These are phyloP conservation scores for Scrobipalpa costella DNA, from an alignment of 2,888 invertebrate species.

Conservation along the genomic window DNA sequence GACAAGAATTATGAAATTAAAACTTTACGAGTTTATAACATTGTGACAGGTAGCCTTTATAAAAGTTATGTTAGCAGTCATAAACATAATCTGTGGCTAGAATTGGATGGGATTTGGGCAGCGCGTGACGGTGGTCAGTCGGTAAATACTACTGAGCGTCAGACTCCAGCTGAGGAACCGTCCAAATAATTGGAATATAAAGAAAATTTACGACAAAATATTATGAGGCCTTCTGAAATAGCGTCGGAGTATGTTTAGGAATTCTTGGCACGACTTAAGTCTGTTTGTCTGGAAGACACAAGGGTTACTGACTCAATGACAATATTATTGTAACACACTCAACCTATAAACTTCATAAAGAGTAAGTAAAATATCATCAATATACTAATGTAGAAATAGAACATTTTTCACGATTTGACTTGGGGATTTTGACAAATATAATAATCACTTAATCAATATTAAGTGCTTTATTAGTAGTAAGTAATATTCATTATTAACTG, in stretches of 20 bases:
- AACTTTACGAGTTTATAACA: slow-evolving; percentile 32
- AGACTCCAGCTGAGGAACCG: slow-evolving; percentile 40
- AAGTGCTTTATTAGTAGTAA: too few species aligned
- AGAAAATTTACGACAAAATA: slow-evolving; percentile 18
- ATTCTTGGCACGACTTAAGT: not conserved
- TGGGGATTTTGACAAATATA: too few species aligned
- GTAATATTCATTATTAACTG: too few species aligned
- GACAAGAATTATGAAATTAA: slow-evolving; percentile 7
- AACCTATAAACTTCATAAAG: not conserved
- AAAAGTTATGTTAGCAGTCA: slow-evolving; percentile 6
- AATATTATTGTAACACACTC: too few species aligned
- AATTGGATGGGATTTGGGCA: not conserved
- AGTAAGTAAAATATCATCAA: too few species aligned
- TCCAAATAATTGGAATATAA: slow-evolving; percentile 49
- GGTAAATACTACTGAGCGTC: slow-evolving; percentile 30
- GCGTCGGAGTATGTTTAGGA: not conserved
- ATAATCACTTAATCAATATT: too few species aligned
- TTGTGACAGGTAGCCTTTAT: slow-evolving; percentile 20
- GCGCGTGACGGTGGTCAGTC: not conserved
- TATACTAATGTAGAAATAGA: too few species aligned
- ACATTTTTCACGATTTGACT: too few species aligned
- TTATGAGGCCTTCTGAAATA: slow-evolving; percentile 14
- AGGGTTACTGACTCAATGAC: not conserved
- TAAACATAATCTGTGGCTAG: not conserved
- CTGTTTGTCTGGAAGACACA: not conserved